Conservation (phyloP, 2,888 invertebrate species). For the Rosalia funebris region DNA sequence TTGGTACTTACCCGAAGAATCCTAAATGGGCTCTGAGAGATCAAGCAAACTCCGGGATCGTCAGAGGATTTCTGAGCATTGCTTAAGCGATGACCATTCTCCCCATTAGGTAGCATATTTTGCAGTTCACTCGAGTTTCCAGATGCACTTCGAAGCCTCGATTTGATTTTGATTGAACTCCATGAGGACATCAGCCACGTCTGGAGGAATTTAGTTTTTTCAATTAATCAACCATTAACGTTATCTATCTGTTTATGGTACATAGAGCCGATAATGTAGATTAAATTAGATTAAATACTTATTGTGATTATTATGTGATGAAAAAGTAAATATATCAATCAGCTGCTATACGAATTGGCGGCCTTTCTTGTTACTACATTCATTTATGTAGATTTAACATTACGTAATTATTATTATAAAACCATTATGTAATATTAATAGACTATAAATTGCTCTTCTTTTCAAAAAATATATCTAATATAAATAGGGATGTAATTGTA, state of each 20-base stretch:
- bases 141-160: constrained; percentile 52
- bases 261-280: background rate
- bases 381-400: no score
- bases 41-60: constrained; percentile 72
- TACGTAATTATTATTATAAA: no score
- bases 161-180: constrained; percentile 37
- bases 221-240: constrained; percentile 16
- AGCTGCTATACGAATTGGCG: no score
- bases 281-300: no score
- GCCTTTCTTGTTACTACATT: no score
- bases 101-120: constrained; percentile 66
- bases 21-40: constrained; percentile 79
- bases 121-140: constrained; percentile 67
- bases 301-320: no score
- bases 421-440: no score
- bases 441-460: no score
- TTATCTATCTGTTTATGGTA: background rate
- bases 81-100: constrained; percentile 45
- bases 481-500: no score
- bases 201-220: constrained; percentile 54
- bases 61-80: constrained; percentile 53
- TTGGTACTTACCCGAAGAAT: constrained; percentile 77
- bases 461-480: no score
- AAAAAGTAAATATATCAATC: no score
- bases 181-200: constrained; percentile 60